Base-by-base conservation (phyloP, 2,113 vertebrate species). In the Chauna torquata region DNA sequence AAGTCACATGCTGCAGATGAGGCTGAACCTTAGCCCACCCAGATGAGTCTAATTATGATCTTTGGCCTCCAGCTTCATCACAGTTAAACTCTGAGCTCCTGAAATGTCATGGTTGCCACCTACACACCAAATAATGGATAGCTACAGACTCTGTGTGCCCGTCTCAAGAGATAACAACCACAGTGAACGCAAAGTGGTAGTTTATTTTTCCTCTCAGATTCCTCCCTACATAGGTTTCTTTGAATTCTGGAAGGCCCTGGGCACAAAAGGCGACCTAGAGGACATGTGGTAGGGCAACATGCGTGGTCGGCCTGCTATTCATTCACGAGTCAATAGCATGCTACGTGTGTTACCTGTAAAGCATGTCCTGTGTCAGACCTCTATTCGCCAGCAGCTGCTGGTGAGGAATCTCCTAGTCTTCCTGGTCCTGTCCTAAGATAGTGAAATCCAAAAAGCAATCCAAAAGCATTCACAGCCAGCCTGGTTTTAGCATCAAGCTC, bases 51-150 rank as follows among this genome's bases (percentile, higher is more conserved):
- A 65, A 77, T 84, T 94, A 91, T 95, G 83, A 82, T 94, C 83
- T 94, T 49, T 87, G 66, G 87, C 70, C 40, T 94, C 49, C 71
- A 92, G 54, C 45, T 90, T 89, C 83, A 82, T 77, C 16, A 9
- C 58, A 89, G 75, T 40, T 90, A 85, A 90, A 89, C 66, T 81
- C 65, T 72, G 81, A 87, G 69, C 50, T 92, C 66, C 91, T 91
- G 74, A 94, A 95, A 92, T 91, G 84, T 94, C 91, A 89, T 69
- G 47, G 58, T 38, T 94, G 55, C 82, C 54, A 87, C 81, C 69
- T 87, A 93, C 77, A 23, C 66, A 87, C 24, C 30, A 36, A 84
- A 87, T 89, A 94, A 94, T 34, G 58, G 69, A 69, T 52, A 92
- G 38, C 61, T 58, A 72, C 36, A 87, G 83, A 92, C 2, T 12